Base-by-base conservation (phyloP, 1,140 invertebrate species). In the Drosophila navojoa region DNA sequence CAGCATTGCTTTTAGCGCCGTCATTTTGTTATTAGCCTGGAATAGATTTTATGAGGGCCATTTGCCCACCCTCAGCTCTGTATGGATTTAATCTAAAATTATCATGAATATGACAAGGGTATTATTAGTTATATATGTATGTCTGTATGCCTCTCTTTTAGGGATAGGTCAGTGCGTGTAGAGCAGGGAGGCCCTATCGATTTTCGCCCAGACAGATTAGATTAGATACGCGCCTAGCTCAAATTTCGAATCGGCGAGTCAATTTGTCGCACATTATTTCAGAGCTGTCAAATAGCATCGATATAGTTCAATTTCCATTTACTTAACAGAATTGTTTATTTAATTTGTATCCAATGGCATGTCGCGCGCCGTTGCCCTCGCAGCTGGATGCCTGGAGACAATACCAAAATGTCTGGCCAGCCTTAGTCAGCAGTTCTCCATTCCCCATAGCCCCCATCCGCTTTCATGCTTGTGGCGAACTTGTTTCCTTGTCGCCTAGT, bases 151-250 rank as follows among this genome's bases (percentile, higher is more conserved):
- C 10, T 11, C 9, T n/a, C 49, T 15, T 19, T 11, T n/a, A 10
- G 42, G 76, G 75, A 66, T 76, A 81, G 75, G 79, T 81, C 79
- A 81, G 79, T 60, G 52, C 27, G 58, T 45, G 42, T 32, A 6
- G 27, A 42, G 25, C 13, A 11, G 22, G 19, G 16, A 10, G 49
- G 44, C 40, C n/a, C 5, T 82, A 81, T 81, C 66, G 75, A 82
- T 81, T 81, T 81, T 59, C 27, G 13, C 68, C 49, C 58, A 66
- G 62, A 61, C 62, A 76, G 79, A 79, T 81, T 76, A 82, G 79
- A 82, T 81, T 49, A 69, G 47, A 73, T 22, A 22, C 19, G 19
- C 19, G 3, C 58, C 27, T 4, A 62, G 52, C 52, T 63, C 25
- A 35, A 72, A 66, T 69, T 79, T 63, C 42, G 61, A 75, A 64